These are phyloP conservation scores for Poecilia picta DNA, from an alignment of 2,797 vertebrate species.

Conservation along the genomic window DNA sequence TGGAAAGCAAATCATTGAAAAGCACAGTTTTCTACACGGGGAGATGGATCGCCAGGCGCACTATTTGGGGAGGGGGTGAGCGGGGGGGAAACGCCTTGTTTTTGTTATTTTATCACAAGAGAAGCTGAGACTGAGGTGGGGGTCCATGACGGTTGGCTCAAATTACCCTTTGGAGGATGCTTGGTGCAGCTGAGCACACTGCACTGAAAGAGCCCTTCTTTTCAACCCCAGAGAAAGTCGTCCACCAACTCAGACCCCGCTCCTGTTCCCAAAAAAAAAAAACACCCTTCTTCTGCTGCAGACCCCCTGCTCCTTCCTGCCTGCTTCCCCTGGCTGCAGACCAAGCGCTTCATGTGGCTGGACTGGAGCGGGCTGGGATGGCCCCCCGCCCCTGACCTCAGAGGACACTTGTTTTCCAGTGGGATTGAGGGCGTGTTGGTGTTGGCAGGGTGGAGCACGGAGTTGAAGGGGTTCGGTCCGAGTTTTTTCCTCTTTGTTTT, in stretches of 20 bases:
- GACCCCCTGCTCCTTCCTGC: slow-evolving; percentile 77
- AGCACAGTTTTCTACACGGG: slow-evolving; percentile 23
- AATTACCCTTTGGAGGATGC: slow-evolving; percentile 71
- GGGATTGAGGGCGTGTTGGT: slow-evolving; percentile 74
- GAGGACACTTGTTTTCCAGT: slow-evolving; percentile 81
- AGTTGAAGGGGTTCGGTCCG: slow-evolving; percentile 49
- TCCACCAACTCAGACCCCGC: slow-evolving; percentile 57
- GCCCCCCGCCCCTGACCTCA: slow-evolving; percentile 70
- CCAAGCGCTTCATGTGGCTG: slow-evolving; percentile 80
- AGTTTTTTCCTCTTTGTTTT: neutral
- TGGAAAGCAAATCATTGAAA: slow-evolving; percentile 46
- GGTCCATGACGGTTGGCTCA: slow-evolving; percentile 71
- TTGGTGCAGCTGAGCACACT: slow-evolving; percentile 80
- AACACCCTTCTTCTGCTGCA: slow-evolving; percentile 35
- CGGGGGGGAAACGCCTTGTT: slow-evolving; percentile 71
- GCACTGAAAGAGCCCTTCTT: slow-evolving; percentile 80
- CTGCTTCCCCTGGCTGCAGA: slow-evolving; percentile 71
- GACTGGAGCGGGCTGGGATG: slow-evolving; percentile 73
- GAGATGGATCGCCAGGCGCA: slow-evolving; percentile 29
- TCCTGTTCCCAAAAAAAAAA: slow-evolving; percentile 47
- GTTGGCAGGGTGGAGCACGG: slow-evolving; percentile 75
- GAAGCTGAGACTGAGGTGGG: slow-evolving; percentile 9
- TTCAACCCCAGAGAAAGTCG: slow-evolving; percentile 73
- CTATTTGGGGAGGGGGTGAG: slow-evolving; percentile 19
- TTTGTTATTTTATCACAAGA: slow-evolving; percentile 72